A percentile compares a stretch with the other conserved stretches of the same genome.
phyloP scores from a whole-genome alignment of 2,113 vertebrate genomes.

The Lampris megalopsis region DNA sequence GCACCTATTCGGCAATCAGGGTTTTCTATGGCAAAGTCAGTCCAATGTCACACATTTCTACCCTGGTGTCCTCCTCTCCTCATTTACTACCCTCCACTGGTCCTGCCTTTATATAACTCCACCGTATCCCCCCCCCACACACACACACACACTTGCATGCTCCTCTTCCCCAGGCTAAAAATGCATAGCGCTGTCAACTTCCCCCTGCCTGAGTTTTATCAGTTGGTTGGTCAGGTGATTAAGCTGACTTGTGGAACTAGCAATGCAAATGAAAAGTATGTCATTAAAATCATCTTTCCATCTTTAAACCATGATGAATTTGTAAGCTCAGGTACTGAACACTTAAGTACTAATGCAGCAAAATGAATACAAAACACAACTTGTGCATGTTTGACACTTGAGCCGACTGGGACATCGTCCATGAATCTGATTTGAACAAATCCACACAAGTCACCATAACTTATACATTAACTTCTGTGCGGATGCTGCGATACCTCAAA shows the following conservation, averaged over 20 bases:
- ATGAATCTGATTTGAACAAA: too few relatives aligned
- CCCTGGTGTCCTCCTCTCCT: neutral
- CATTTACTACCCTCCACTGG: neutral
- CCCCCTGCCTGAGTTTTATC: neutral
- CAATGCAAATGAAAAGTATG: neutral
- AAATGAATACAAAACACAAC: too few relatives aligned
- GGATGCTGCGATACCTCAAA: too few relatives aligned
- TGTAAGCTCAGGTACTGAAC: neutral
- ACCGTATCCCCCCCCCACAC: neutral
- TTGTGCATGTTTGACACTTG: too few relatives aligned
- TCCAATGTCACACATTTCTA: conserved; percentile 1
- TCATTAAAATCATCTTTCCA: neutral
- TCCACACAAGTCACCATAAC: too few relatives aligned
- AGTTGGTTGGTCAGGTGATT: neutral
- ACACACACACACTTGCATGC: too few relatives aligned
- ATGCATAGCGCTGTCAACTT: neutral
- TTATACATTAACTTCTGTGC: too few relatives aligned
- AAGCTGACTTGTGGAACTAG: neutral
- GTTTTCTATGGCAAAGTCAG: conserved; percentile 15
- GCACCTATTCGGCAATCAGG: conserved; percentile 22
- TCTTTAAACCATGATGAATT: neutral
- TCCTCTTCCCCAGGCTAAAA: too few relatives aligned
- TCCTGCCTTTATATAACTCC: neutral
- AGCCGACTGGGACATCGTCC: too few relatives aligned
- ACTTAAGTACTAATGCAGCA: neutral